Evolutionary conservation across 2,888 invertebrate genomes (phyloP).

Genomic region (Dolichopus griseipennis): DNA sequence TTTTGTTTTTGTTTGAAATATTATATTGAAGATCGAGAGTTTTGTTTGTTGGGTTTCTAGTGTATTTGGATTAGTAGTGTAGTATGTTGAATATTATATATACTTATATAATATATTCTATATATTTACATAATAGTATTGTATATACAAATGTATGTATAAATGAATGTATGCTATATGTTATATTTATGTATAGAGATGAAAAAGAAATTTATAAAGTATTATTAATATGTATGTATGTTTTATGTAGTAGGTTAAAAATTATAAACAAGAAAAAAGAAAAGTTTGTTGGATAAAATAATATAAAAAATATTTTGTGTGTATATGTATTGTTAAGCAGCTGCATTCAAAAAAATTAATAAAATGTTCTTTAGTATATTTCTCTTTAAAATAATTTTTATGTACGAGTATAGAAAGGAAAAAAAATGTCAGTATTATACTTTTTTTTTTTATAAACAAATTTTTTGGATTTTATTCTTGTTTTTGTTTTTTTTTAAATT

Average conservation of each 20-base stretch:
- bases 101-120: background rate
- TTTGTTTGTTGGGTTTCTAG: background rate
- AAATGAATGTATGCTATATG: background rate
- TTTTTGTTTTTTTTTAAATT: no score
- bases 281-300: no score
- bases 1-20: no score
- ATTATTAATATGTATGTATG: background rate
- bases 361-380: no score
- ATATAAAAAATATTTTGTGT: background rate
- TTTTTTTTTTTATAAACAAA: background rate
- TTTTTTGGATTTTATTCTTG: no score
- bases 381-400: background rate
- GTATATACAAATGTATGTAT: background rate
- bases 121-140: background rate
- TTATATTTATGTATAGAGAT: background rate
- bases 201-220: background rate
- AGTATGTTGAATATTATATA: background rate
- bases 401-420: background rate
- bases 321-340: background rate
- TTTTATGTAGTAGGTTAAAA: background rate
- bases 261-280: background rate
- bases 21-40: conserved; percentile 3
- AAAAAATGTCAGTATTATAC: background rate
- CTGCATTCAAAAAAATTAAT: conserved; percentile 3
- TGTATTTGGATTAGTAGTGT: conserved; percentile 3